Conservation (phyloP, 1,140 invertebrate genomes). For the Zeugodacus cucurbitae region DNA sequence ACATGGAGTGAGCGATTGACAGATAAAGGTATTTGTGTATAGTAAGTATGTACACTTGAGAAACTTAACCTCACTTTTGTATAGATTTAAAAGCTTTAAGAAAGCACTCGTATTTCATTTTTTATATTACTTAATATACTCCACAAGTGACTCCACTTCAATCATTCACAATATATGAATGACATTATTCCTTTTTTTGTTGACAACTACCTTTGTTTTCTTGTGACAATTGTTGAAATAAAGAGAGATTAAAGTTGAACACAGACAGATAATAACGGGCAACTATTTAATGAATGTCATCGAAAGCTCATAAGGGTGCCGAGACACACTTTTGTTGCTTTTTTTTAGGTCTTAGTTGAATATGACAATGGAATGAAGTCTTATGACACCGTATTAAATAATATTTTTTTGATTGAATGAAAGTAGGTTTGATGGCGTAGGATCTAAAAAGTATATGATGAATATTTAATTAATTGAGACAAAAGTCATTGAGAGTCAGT, state of each 20-base stretch:
- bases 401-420: not conserved
- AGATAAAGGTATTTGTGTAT: not conserved
- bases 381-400: not conserved
- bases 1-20: not conserved
- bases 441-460: too few species aligned
- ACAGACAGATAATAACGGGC: not conserved
- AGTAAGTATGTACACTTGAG: too few species aligned
- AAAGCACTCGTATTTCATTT: not conserved
- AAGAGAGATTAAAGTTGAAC: conserved; percentile 12
- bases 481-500: too few species aligned
- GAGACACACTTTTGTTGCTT: not conserved
- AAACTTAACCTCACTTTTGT: not conserved
- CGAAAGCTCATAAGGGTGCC: not conserved
- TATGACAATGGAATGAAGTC: not conserved
- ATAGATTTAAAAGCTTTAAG: not conserved
- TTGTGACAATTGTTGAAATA: conserved; percentile 1
- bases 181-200: not conserved
- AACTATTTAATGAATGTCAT: conserved; percentile 15
- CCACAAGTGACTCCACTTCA: not conserved
- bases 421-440: not conserved
- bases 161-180: not conserved
- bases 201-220: not conserved
- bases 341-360: not conserved
- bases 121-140: not conserved
- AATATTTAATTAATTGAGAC: too few species aligned